These are phyloP conservation scores for Periophthalmus magnuspinnatus DNA, from an alignment of 2,797 vertebrate genomes.

Conservation along the genomic window DNA sequence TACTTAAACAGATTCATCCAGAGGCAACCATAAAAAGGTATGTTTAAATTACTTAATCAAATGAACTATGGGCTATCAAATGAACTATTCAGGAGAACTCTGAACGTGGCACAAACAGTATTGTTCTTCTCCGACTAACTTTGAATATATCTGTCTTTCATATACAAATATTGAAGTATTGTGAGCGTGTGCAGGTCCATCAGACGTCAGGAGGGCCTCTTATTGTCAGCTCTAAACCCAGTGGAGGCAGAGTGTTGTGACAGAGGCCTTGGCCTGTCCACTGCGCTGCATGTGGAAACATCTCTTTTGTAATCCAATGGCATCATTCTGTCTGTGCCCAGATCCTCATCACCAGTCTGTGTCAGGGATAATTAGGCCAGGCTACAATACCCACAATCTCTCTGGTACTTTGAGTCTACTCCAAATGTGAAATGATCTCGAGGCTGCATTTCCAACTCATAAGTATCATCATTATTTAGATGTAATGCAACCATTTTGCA, in stretches of 20 bases:
- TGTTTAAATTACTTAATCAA: slow-evolving; percentile 6
- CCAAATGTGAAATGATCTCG: slow-evolving; percentile 40
- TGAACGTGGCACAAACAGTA: neutral
- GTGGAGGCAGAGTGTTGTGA: slow-evolving; percentile 31
- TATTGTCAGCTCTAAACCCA: slow-evolving; percentile 46
- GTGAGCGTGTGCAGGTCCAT: slow-evolving; percentile 46
- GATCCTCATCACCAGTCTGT: slow-evolving; percentile 20
- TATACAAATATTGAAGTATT: slow-evolving; percentile 45
- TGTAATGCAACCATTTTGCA: slow-evolving; percentile 13
- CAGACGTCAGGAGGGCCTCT: slow-evolving; percentile 53
- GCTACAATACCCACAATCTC: slow-evolving; percentile 35
- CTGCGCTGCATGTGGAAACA: slow-evolving; percentile 39
- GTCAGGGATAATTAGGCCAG: slow-evolving; percentile 45
- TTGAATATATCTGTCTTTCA: neutral
- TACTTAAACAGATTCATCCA: neutral
- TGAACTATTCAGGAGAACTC: slow-evolving; percentile 5
- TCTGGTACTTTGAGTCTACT: slow-evolving; percentile 42
- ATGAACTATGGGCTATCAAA: slow-evolving; percentile 8
- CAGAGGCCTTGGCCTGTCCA: slow-evolving; percentile 48
- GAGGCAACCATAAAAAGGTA: neutral
- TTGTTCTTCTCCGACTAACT: neutral
- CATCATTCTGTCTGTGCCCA: slow-evolving; percentile 24
- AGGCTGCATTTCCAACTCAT: slow-evolving; percentile 27
- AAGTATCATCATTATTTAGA: slow-evolving; percentile 33
- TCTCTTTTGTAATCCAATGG: slow-evolving; percentile 39